A percentile compares a stretch with the other conserved stretches of the same genome.
Conservation (phyloP, 2,113 vertebrate genomes). For the Dasyprocta punctata region DNA sequence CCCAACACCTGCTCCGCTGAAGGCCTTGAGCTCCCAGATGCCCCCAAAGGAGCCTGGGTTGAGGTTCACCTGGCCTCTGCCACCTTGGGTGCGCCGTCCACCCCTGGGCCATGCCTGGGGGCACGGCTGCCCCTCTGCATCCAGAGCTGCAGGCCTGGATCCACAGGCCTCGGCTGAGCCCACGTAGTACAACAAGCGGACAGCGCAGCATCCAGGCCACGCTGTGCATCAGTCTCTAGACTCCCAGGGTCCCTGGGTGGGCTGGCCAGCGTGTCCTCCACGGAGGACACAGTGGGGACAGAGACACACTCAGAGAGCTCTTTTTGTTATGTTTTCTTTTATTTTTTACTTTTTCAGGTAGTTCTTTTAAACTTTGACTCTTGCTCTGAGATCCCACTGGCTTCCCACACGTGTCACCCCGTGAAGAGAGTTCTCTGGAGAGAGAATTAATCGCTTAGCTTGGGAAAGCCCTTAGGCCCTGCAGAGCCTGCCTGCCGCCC, state of each 20-base stretch:
- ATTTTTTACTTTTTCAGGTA: background rate
- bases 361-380: too few relatives aligned
- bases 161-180: background rate
- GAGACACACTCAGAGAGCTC: rapidly evolving
- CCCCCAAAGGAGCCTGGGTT: background rate
- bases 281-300: rapidly evolving
- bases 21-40: background rate
- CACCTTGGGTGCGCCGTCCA: rapidly evolving
- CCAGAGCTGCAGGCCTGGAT: background rate
- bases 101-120: background rate
- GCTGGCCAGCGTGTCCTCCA: rapidly evolving
- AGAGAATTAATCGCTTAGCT: background rate
- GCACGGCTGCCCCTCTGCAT: background rate
- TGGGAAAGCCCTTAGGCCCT: rapidly evolving
- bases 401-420: background rate
- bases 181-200: rapidly evolving
- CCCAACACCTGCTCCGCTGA: background rate
- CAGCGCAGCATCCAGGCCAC: rapidly evolving
- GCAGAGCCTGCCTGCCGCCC: background rate
- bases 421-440: background rate
- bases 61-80: rapidly evolving
- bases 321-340: background rate
- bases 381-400: too few relatives aligned
- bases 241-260: rapidly evolving
- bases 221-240: rapidly evolving